These are phyloP conservation scores for Planiliza haematocheilus DNA, from an alignment of 2,113 vertebrate genomes.

Conservation along the genomic window DNA sequence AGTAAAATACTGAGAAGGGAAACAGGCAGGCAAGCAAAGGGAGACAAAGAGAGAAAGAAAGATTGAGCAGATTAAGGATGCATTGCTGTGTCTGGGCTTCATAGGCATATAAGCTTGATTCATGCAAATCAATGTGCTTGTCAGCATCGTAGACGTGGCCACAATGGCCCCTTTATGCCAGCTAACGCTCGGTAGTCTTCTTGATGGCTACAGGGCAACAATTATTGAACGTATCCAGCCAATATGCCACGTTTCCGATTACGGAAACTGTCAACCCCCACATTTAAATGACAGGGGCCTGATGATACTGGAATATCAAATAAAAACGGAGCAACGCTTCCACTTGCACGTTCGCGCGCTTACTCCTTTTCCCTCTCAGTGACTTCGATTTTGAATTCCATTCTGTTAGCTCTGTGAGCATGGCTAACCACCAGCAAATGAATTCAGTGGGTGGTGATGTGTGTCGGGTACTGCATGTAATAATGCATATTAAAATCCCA, in stretches of 20 bases:
- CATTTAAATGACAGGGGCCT: slow-evolving; percentile 39
- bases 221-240: slow-evolving; percentile 69
- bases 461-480: slow-evolving; percentile 71
- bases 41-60: slow-evolving; percentile 24
- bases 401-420: slow-evolving; percentile 56
- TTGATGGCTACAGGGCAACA: slow-evolving; percentile 55
- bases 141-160: slow-evolving; percentile 54
- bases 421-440: slow-evolving; percentile 71
- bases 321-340: slow-evolving; percentile 39
- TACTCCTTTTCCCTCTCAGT: slow-evolving; percentile 29
- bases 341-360: slow-evolving; percentile 20
- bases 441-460: slow-evolving; percentile 71
- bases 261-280: slow-evolving; percentile 46
- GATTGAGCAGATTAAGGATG: slow-evolving; percentile 53
- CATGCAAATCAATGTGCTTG: slow-evolving; percentile 66
- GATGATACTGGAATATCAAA: slow-evolving; percentile 51
- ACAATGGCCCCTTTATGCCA: slow-evolving; percentile 63
- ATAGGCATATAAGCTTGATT: slow-evolving; percentile 62
- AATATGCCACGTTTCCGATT: slow-evolving; percentile 46
- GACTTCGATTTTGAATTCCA: slow-evolving; percentile 59
- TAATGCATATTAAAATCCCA: slow-evolving; percentile 76
- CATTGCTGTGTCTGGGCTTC: slow-evolving; percentile 51
- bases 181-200: slow-evolving; percentile 44
- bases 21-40: slow-evolving; percentile 3
- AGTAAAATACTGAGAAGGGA: slow-evolving; percentile 28